These are phyloP conservation scores for Luehdorfia chinensis DNA, from an alignment of 1,140 invertebrate species.

Conservation along the genomic window DNA sequence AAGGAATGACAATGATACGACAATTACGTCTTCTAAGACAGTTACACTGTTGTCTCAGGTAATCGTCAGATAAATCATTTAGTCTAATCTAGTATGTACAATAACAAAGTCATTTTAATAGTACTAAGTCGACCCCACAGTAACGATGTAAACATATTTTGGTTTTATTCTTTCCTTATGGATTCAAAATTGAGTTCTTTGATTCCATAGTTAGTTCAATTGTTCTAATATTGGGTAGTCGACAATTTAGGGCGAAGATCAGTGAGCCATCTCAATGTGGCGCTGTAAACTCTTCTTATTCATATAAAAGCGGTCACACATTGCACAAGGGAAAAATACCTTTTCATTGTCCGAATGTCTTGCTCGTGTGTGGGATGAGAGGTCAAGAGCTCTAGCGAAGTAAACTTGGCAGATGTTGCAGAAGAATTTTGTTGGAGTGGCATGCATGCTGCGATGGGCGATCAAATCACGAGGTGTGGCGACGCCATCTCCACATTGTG, in stretches of 20 bases:
- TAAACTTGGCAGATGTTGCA: slow-evolving; percentile 79
- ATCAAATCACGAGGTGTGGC: slow-evolving; percentile 67
- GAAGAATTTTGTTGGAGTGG: slow-evolving; percentile 65
- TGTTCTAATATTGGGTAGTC: no score
- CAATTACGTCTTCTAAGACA: slow-evolving; percentile 5
- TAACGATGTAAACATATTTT: no score
- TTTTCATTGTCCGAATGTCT: slow-evolving; percentile 73
- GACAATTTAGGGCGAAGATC: slow-evolving; percentile 25
- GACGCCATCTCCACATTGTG: slow-evolving; percentile 67
- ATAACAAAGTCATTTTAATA: slow-evolving; percentile 11
- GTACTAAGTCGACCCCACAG: no score
- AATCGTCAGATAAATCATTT: slow-evolving; percentile 8
- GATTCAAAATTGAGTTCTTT: no score
- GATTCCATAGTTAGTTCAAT: no score
- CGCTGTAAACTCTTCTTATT: slow-evolving; percentile 75
- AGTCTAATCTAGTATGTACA: slow-evolving; percentile 31
- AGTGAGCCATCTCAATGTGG: slow-evolving; percentile 71
- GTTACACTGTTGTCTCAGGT: slow-evolving; percentile 6
- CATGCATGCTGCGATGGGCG: slow-evolving; percentile 68
- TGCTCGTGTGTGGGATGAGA: slow-evolving; percentile 78
- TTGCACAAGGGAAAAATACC: slow-evolving; percentile 71
- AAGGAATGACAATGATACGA: slow-evolving; percentile 49
- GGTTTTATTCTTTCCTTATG: no score
- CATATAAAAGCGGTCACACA: slow-evolving; percentile 74
- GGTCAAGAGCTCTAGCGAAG: slow-evolving; percentile 74